These are phyloP conservation scores for Bubo bubo DNA, from an alignment of 2,113 vertebrate species.

Conservation along the genomic window DNA sequence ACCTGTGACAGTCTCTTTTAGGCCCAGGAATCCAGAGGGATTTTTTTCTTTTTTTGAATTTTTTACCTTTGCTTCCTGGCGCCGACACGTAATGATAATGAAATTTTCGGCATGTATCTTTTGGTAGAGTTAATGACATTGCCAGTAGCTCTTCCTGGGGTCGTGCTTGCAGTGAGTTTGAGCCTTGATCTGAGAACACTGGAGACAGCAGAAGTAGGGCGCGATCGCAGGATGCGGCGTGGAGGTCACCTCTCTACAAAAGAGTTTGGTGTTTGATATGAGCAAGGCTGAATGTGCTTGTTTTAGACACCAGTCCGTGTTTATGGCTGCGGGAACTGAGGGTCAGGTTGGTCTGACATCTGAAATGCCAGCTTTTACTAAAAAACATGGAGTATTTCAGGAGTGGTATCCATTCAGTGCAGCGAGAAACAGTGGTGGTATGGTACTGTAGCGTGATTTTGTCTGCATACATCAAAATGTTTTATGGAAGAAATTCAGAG, in stretches of 20 bases:
- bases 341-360: not conserved
- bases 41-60: not conserved
- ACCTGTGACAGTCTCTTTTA: not conserved
- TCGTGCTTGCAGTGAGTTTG: too few species aligned
- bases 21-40: rapidly evolving
- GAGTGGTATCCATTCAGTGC: not conserved
- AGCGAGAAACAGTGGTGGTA: rapidly evolving
- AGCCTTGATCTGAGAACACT: not conserved
- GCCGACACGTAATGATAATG: rapidly evolving
- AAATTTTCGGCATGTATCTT: not conserved
- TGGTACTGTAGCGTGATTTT: too few species aligned
- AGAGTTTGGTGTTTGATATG: not conserved
- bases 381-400: not conserved
- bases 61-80: not conserved
- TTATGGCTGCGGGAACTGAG: not conserved
- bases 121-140: not conserved
- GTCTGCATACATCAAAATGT: rapidly evolving
- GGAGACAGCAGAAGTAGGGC: not conserved
- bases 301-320: not conserved
- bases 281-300: not conserved
- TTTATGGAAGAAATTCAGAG: not conserved
- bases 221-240: rapidly evolving
- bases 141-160: not conserved
- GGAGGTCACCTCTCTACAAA: rapidly evolving
- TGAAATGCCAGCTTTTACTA: not conserved